A percentile compares a stretch with the other conserved stretches of the same genome.
Conservation (phyloP, 1,140 invertebrate genomes). For the Trichonephila inaurata region DNA sequence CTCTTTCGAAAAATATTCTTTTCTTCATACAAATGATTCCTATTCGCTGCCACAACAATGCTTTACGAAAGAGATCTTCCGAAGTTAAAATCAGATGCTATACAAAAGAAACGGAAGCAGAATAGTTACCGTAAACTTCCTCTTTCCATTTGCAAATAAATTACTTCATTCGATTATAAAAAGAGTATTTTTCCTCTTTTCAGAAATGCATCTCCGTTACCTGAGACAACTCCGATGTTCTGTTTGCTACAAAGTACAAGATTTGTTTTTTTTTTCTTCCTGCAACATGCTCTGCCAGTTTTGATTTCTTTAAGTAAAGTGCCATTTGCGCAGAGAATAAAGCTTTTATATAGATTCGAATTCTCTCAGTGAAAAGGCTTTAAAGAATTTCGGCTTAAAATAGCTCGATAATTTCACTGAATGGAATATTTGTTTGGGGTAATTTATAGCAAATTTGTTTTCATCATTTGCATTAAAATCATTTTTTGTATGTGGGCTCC, state of each 20-base stretch:
- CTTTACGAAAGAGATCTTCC: neutral
- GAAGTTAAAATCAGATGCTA: neutral
- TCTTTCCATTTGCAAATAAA: slow-evolving; percentile 42
- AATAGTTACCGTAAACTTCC: slow-evolving; percentile 21
- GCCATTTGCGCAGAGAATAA: neutral
- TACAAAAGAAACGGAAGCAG: slow-evolving; percentile 13
- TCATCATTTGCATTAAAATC: neutral
- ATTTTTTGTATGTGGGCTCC: neutral
- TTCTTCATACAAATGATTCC: neutral
- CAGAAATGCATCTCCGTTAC: neutral
- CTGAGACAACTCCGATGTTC: neutral
- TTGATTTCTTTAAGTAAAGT: neutral
- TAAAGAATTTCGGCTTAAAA: neutral
- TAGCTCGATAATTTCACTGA: neutral
- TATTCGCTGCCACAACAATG: neutral
- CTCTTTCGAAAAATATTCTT: neutral
- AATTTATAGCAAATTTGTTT: neutral
- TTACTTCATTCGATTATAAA: slow-evolving; percentile 15
- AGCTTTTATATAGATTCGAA: neutral
- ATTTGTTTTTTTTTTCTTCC: neutral
- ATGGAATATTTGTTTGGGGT: neutral
- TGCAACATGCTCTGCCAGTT: neutral
- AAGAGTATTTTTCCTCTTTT: neutral
- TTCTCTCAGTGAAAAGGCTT: neutral
- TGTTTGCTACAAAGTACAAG: neutral